These are phyloP conservation scores for Volucella zonaria DNA, from an alignment of 2,888 invertebrate species.

Conservation along the genomic window DNA sequence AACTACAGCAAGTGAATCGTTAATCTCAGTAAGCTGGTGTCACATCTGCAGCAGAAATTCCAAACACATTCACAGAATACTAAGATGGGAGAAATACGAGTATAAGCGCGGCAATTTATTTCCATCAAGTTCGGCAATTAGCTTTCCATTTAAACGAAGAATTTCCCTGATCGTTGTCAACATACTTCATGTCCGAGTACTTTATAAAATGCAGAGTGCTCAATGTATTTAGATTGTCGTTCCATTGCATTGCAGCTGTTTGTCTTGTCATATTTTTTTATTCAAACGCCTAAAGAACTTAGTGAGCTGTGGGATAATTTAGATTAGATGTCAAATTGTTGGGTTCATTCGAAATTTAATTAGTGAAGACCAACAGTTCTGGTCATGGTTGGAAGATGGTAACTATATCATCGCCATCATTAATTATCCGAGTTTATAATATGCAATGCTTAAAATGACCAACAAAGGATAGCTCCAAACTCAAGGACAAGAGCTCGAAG, in stretches of 20 bases:
- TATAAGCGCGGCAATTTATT: constrained; percentile 24
- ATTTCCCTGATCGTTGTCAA: background rate
- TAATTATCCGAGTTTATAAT: background rate
- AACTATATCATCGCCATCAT: background rate
- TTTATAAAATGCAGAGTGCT: background rate
- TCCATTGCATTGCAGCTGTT: background rate
- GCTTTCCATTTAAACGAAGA: background rate
- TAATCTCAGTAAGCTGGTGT: constrained; percentile 6
- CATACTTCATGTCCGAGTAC: background rate
- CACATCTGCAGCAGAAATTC: background rate
- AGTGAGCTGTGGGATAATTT: background rate
- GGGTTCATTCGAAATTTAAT: background rate
- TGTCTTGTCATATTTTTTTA: background rate
- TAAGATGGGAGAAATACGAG: background rate
- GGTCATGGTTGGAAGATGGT: background rate
- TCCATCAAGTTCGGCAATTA: constrained; percentile 32
- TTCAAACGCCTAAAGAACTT: background rate
- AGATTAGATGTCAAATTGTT: constrained; percentile 1
- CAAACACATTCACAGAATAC: constrained; percentile 12
- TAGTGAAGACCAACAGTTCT: background rate
- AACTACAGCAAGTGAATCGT: constrained; percentile 16
- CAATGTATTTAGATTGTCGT: too few species aligned
- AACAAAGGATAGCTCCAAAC: background rate
- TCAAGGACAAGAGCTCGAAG: background rate
- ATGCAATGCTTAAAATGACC: background rate